Evolutionary conservation across 2,113 vertebrate genomes (phyloP).

Genomic region (Cebus imitator): DNA sequence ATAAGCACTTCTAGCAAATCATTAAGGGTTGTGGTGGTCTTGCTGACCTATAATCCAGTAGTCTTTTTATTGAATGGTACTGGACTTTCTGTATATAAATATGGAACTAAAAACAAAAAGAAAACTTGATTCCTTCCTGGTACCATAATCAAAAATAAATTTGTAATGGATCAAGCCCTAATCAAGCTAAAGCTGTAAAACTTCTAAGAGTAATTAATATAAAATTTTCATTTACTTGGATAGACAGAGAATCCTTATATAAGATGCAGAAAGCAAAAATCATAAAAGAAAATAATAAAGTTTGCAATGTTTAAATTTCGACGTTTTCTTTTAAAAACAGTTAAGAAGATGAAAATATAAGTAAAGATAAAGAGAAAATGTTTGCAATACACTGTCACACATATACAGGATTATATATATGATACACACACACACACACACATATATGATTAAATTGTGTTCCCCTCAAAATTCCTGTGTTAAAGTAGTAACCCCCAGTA

Average conservation of each 20-base stretch:
- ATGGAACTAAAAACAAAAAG: not conserved
- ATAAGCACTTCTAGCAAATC: not conserved
- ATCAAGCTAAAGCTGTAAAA: not conserved
- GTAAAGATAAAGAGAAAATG: not conserved
- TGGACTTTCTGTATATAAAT: not conserved
- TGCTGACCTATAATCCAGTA: no score
- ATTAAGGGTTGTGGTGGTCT: not conserved
- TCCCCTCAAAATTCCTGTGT: not conserved
- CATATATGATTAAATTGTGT: not conserved
- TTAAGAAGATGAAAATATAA: not conserved
- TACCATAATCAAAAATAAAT: not conserved
- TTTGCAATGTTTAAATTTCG: not conserved
- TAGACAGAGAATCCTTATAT: not conserved
- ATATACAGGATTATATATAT: no score
- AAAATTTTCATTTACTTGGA: not conserved
- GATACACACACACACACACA: no score
- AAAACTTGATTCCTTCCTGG: not conserved
- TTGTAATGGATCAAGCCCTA: not conserved
- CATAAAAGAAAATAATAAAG: not conserved
- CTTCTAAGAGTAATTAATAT: not conserved
- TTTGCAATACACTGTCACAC: not conserved
- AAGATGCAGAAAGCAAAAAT: not conserved
- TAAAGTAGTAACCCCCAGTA: not conserved
- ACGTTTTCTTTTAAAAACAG: not conserved
- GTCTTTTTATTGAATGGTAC: not conserved